Evolutionary conservation across 2,797 vertebrate species (phyloP).

Genomic region (Discoglossus pictus): DNA sequence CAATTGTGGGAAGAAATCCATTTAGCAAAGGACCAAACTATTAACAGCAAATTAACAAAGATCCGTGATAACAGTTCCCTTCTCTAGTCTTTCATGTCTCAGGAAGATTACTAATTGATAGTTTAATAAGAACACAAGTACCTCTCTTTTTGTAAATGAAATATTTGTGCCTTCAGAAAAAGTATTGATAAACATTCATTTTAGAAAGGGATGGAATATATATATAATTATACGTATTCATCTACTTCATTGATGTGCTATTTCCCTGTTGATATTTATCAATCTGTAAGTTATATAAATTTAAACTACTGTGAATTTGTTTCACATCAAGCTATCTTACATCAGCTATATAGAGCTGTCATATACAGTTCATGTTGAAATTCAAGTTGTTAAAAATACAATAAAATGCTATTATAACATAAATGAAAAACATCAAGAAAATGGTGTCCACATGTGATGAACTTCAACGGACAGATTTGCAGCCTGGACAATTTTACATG

Average conservation of each 20-base stretch:
- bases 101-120: slow-evolving; percentile 85
- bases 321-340: slow-evolving; percentile 58
- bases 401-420: too few species aligned
- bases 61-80: slow-evolving; percentile 63
- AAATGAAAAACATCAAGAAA: too few species aligned
- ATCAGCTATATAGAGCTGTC: slow-evolving; percentile 31
- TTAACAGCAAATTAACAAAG: slow-evolving; percentile 67
- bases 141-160: slow-evolving; percentile 68
- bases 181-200: slow-evolving; percentile 46
- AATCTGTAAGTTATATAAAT: slow-evolving; percentile 56
- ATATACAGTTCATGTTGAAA: too few species aligned
- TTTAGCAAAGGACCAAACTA: slow-evolving; percentile 97
- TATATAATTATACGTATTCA: background rate
- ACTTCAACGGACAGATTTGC: too few species aligned
- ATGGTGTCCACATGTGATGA: too few species aligned
- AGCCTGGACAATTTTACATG: slow-evolving; percentile 19
- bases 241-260: slow-evolving; percentile 46
- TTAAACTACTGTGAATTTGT: slow-evolving; percentile 68
- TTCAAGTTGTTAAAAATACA: too few species aligned
- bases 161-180: slow-evolving; percentile 48
- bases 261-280: slow-evolving; percentile 48
- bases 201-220: slow-evolving; percentile 48
- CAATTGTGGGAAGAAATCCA: slow-evolving; percentile 84
- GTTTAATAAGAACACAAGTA: slow-evolving; percentile 74
- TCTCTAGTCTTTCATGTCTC: slow-evolving; percentile 78